Evolutionary conservation across 2,797 vertebrate species (phyloP).

Genomic region (Podargus strigoides): DNA sequence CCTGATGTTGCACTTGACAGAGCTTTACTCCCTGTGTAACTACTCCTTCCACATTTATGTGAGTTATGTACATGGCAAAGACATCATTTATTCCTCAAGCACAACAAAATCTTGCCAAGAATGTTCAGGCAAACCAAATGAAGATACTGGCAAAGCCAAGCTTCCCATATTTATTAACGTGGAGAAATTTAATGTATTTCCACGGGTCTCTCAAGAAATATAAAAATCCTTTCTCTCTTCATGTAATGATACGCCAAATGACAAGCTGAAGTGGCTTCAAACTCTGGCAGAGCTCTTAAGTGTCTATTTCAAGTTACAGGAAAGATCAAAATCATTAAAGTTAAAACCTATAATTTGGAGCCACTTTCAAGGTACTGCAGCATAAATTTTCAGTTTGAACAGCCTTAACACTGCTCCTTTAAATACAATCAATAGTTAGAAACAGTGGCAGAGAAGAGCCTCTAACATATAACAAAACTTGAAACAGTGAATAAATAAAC

Average conservation of each 20-base stretch:
- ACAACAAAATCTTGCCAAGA: neutral
- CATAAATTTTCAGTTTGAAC: constrained; percentile 6
- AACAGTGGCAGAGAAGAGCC: neutral
- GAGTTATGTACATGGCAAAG: accelerated
- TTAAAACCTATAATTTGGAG: neutral
- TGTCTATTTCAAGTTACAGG: neutral
- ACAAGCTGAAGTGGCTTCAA: neutral
- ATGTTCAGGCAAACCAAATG: neutral
- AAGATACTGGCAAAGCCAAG: neutral
- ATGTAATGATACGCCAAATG: neutral
- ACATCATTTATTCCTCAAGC: neutral
- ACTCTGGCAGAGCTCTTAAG: neutral
- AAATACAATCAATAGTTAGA: neutral
- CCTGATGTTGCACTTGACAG: neutral
- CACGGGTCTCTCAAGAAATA: neutral
- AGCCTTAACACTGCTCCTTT: neutral
- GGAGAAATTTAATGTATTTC: neutral
- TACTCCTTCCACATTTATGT: neutral
- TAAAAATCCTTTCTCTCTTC: neutral
- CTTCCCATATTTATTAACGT: neutral
- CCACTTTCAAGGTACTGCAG: neutral
- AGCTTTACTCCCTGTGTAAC: neutral
- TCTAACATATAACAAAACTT: neutral
- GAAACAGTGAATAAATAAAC: neutral
- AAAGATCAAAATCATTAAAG: neutral